Conservation (phyloP, 2,113 vertebrate genomes). For the Pteropus alecto region DNA sequence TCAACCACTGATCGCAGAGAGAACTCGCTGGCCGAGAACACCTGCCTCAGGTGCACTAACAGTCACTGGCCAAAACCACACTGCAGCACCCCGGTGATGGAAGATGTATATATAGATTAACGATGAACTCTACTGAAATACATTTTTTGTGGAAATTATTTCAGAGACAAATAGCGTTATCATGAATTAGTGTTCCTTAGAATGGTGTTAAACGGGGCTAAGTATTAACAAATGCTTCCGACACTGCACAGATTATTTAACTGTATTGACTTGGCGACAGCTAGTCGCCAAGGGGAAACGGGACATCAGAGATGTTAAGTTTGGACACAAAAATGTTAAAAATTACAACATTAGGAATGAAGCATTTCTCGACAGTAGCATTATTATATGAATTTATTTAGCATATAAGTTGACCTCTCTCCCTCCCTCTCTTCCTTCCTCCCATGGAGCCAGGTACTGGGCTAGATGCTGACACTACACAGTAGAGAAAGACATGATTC, state of each 20-base stretch:
- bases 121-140: background rate
- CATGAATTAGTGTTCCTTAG: background rate
- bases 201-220: background rate
- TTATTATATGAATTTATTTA: no score
- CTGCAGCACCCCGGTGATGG: background rate
- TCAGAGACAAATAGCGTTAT: background rate
- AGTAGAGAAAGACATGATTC: background rate
- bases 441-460: background rate
- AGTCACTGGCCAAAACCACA: background rate
- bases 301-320: background rate
- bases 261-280: background rate
- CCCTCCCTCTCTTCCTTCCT: background rate
- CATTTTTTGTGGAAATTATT: background rate
- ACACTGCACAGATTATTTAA: no score
- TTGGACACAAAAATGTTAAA: background rate
- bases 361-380: no score
- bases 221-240: background rate
- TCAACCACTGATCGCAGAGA: rapidly evolving
- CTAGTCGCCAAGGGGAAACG: background rate
- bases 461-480: background rate
- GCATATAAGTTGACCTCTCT: background rate
- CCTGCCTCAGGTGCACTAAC: rapidly evolving
- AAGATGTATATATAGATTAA: background rate
- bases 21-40: background rate
- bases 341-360: background rate